Base-by-base conservation (phyloP, 2,888 invertebrate species). In the Tetragonisca angustula region DNA sequence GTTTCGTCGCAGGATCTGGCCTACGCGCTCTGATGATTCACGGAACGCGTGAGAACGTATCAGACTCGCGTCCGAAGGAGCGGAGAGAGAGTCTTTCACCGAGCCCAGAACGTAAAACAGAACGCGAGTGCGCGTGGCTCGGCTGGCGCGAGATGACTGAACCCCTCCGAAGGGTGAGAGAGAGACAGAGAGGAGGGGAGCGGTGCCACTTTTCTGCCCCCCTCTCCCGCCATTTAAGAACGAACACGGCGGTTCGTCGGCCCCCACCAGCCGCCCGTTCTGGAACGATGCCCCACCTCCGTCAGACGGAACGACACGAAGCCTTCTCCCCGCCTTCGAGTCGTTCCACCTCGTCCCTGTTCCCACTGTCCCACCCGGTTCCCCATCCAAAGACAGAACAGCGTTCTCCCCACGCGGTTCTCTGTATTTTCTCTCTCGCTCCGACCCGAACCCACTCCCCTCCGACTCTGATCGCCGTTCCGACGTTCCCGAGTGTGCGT, bases 121-220 rank as follows among this genome's bases (percentile, higher is more conserved):
- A 43, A 43, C 43, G 76, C 83, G 84, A 88, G 85, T 90, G 91
- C 92, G 92, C 93, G 91, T 92, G 91, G 90, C 93, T 93, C 94
- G 94, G 89, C 93, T 90, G 92, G 92, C 94, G 94, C 94, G 94
- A 93, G 93, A 92, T 93, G 92, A 94, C 94, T 94, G 94, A 94
- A 92, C 92, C 91, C 92, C 92, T 87, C 85, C 78, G 77, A 81
- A 83, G 84, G 84, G 87, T 73, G 80, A 83, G 88, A 85, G 84
- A 89, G 87, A 89, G 87, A 91, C 85, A 86, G 75, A 71, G 83
- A 62, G 83, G 79, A 73, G 77, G 86, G 83, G 83, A 81, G 82
- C 68, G 86, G 69, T 62, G 71, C 65, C 65, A 59, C 76, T 61
- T 50, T 32, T 78, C 62, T 82, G 71, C 81, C 87, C 87, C 43